Evolutionary conservation across 2,888 invertebrate genomes (phyloP), one percentile per base, ranked within the genome.

Genomic region (Arrhopalites spinosus): DNA sequence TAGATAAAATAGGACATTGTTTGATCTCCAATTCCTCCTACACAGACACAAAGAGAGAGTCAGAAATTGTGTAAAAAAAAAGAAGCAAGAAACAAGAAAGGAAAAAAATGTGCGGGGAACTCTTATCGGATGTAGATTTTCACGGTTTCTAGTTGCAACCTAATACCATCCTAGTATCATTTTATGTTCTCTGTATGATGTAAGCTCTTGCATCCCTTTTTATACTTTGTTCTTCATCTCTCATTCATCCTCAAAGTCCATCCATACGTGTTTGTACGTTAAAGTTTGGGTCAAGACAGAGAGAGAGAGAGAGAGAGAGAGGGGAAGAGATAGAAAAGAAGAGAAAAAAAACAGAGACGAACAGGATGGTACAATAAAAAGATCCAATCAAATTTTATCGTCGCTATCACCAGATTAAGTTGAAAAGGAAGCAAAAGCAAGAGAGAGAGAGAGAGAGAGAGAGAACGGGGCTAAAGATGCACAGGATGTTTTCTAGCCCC

Each of bases 301-400:
- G 5, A 36, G 36, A 36, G 11, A 50, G 15, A 50, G n/a, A 30
- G 53, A 50, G 64, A 47, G 50, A 45, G 7, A 45, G 1, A 61
- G 5, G 25, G 27, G 56, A 36, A 5, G 45, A 25, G 61, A 63
- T 2, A 59, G 59, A 43, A 45, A 71, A n/a, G 61, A 71, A 59
- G 25, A 27, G 25, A 29, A 53, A 69, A n/a, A n/a, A 69, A 53
- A 53, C 29, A n/a, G 53, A 69, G 64, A 69, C 61, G 68, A 67
- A 59, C 64, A 74, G 64, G 64, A 70, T 66, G 47, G 67, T 64
- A 75, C 78, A 78, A 78, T 78, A 78, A 78, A 78, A 78, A 77
- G 78, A 78, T 77, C 76, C 77, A 78, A 78, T 78, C 78, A 78
- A 78, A 76, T 77, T 77, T 78, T 78, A 78, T 78, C 73, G 77